A percentile compares a stretch with the other conserved stretches of the same genome.
These are phyloP conservation scores for Ormyrus labotus DNA, from an alignment of 2,888 invertebrate genomes.

Conservation along the genomic window DNA sequence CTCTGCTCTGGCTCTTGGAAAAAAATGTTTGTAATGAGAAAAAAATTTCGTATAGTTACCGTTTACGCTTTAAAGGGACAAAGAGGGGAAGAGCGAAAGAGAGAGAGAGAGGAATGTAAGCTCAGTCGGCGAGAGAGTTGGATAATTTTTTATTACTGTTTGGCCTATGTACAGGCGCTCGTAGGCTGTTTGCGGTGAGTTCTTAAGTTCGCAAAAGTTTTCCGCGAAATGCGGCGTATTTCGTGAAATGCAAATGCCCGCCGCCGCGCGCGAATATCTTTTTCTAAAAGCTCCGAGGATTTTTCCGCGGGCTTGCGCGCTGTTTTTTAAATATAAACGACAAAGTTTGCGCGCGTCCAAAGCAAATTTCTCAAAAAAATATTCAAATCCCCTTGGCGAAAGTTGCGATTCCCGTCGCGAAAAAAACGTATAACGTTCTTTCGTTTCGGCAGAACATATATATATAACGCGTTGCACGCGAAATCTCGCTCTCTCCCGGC, in stretches of 20 bases:
- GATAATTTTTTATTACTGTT: slow-evolving; percentile 42
- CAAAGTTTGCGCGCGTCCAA: background rate
- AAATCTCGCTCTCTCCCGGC: slow-evolving; percentile 1
- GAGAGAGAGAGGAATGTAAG: slow-evolving; percentile 24
- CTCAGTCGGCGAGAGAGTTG: slow-evolving; percentile 23
- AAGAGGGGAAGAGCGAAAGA: background rate
- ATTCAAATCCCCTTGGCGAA: too few relatives aligned
- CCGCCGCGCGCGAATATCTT: background rate
- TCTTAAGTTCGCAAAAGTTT: slow-evolving; percentile 37
- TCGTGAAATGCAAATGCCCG: background rate
- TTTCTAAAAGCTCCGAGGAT: slow-evolving; percentile 3
- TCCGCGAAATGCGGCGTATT: background rate
- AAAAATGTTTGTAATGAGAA: slow-evolving; percentile 55
- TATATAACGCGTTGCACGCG: too few relatives aligned
- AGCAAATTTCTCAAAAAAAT: too few relatives aligned
- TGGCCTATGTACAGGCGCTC: background rate
- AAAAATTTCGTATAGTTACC: slow-evolving; percentile 38
- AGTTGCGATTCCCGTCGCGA: background rate
- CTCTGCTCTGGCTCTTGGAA: slow-evolving; percentile 7
- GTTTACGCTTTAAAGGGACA: slow-evolving; percentile 41
- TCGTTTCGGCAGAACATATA: background rate
- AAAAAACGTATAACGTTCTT: too few relatives aligned
- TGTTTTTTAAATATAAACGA: background rate
- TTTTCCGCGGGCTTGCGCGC: too few relatives aligned
- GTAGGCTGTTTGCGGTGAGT: background rate